phyloP scores from a whole-genome alignment of 2,113 vertebrate species.

The Sylvia atricapilla region DNA sequence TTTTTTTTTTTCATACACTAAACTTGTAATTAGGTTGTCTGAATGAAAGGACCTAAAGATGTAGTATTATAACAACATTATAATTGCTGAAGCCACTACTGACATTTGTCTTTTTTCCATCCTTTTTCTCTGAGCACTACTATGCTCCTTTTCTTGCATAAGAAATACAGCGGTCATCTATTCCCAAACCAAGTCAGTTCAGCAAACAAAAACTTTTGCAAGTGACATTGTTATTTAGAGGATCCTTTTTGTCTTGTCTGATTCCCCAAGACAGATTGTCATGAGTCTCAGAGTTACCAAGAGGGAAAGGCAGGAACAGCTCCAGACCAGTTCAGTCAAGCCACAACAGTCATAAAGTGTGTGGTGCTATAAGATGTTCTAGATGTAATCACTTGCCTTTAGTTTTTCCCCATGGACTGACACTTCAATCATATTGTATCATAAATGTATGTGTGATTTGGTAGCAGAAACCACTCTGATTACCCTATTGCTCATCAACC shows the following conservation, averaged over 20 bases:
- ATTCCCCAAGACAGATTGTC: neutral
- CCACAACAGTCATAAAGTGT: neutral
- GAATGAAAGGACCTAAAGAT: neutral
- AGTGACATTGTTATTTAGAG: neutral
- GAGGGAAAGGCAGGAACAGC: neutral
- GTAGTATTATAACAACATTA: neutral
- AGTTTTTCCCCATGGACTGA: neutral
- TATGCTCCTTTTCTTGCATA: neutral
- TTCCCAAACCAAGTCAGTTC: neutral
- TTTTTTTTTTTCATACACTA: neutral
- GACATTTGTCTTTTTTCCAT: fast-evolving
- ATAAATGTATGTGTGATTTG: neutral
- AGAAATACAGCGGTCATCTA: neutral
- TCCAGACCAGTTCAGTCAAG: neutral
- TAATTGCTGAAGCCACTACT: neutral
- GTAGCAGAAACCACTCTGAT: neutral
- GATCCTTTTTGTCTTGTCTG: neutral
- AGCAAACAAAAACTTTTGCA: neutral
- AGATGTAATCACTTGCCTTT: neutral
- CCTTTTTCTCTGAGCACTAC: neutral
- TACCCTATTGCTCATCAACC: neutral
- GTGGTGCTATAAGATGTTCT: neutral
- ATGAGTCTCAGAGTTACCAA: neutral
- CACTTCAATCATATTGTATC: neutral
- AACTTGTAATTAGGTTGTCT: neutral